A percentile compares a stretch with the other conserved stretches of the same genome.
Evolutionary conservation across 2,888 invertebrate genomes (phyloP).

Genomic region (Orthosia cruda): DNA sequence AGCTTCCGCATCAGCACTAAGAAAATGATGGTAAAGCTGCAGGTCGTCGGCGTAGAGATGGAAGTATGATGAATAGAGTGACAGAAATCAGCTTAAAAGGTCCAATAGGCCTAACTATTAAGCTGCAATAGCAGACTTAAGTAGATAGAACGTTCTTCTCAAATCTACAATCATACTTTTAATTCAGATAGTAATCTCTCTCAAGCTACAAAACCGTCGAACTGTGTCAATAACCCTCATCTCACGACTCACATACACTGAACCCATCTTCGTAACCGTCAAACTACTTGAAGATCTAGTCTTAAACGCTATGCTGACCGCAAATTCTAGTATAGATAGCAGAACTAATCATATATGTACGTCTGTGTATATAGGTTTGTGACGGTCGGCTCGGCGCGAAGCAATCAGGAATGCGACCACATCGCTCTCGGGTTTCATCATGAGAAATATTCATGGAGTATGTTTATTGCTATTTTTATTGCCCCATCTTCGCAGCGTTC

Average conservation of each 20-base stretch:
- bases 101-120: not conserved
- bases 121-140: not conserved
- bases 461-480: slow-evolving; percentile 63
- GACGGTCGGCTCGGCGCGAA: slow-evolving; percentile 50
- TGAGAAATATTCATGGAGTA: slow-evolving; percentile 55
- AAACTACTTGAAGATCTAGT: slow-evolving; percentile 42
- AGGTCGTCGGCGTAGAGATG: too few species aligned
- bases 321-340: slow-evolving; percentile 62
- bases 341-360: slow-evolving; percentile 25
- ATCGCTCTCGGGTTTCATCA: slow-evolving; percentile 70
- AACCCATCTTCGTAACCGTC: slow-evolving; percentile 10
- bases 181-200: not conserved
- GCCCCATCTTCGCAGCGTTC: slow-evolving; percentile 24
- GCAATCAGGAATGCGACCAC: slow-evolving; percentile 73
- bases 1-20: too few species aligned
- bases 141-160: not conserved
- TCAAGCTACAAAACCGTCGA: not conserved
- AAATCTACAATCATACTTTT: not conserved
- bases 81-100: not conserved
- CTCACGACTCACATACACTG: not conserved
- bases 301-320: slow-evolving; percentile 47
- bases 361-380: not conserved
- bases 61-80: not conserved
- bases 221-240: not conserved
- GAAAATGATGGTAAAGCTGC: too few species aligned